Base-by-base conservation (phyloP, 2,888 invertebrate genomes). In the Eupeodes luniger region DNA sequence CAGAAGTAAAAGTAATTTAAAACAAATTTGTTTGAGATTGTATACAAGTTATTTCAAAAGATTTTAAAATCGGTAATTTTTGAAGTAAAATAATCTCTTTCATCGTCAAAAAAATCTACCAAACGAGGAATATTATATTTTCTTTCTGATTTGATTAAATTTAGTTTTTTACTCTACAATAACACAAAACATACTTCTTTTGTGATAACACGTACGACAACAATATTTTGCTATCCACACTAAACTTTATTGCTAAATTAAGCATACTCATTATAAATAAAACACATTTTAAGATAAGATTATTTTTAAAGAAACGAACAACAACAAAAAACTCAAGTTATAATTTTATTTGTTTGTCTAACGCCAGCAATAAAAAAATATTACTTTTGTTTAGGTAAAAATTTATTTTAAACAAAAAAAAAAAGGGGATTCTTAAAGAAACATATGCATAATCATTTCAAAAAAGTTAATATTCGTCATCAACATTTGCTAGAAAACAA, bases 271-370 rank as follows among this genome's bases (percentile, higher is more conserved):
- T 19, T 47, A 9, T 5, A 64, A 64, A 11, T 3, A 27, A 49
- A 47, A 36, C 11, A 62, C 40, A 62, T 34, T 49, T 67, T 5
- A 1, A 67, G 67, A 67, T 51, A 51, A 67, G 67, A 67, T 67
- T 64, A 47, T 4, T 10, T 47, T 27, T 27, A 27, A 27, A 27
- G 27, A 27, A 27, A 27, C 27, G n/a, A 27, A 27, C 27, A 27
- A 62, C 5, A 40, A 40, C 40, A 40, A 62, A 44, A 2, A 44
- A 40, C 1, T 40, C 2, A 44, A 44, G 44, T 44, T 16, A 62
- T 12, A n/a, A 14, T 27, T 12, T 57, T 59, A 36, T 59, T 59
- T 59, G 59, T 36, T 59, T 59, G 34, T 59, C 14, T 59, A 36
- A 59, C 27, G 2, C 5, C 5, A 34, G 12, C n/a, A 9, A 10